Base-by-base conservation (phyloP, 2,888 invertebrate species). In the Cerastis rubricosa region DNA sequence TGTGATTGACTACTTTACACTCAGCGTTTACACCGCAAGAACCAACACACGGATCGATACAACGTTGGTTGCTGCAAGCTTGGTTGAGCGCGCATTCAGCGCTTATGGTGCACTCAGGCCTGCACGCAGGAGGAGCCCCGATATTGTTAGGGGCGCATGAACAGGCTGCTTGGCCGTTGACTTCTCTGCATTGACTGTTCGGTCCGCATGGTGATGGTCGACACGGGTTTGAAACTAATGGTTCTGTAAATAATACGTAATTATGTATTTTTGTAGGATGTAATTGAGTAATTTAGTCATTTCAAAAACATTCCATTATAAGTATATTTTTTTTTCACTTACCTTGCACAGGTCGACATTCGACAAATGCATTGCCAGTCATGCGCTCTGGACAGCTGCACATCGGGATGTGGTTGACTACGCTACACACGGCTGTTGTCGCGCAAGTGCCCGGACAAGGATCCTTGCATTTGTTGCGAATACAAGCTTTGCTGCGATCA, bases 401-500 rank as follows among this genome's bases (percentile, higher is more conserved):
- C 94, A 97, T 97, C 1, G 97, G 97, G 79, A 97, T 96, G 88
- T 97, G 97, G 87, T 97, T 97, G 25, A 98, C 96, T 0, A 98
- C 98, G 79, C 97, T 97, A 90, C 98, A 99, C 69, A 97, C 91
- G 3, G 98, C 98, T 89, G 98, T 98, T 71, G 96, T 90, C 1
- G 98, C 98, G 91, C 99, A 99, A 49, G 98, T 98, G 80, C 98
- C 98, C 9, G 98, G 97, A 89, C 99, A 98, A 75, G 98, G 98
- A 94, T 98, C 97, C 81, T 94, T 93, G 90, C 98, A 99, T 94
- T 98, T 98, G 90, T 98, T 98, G 89, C 97, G 96, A 12, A 98
- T 96, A 89, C 98, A 98, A 67, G 98, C 97, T 90, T 97, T 97
- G 90, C 97, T 96, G 70, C 97, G 97, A 12, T 97, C 94, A 92